phyloP scores from a whole-genome alignment of 1,140 invertebrate species.

The Maconellicoccus hirsutus region DNA sequence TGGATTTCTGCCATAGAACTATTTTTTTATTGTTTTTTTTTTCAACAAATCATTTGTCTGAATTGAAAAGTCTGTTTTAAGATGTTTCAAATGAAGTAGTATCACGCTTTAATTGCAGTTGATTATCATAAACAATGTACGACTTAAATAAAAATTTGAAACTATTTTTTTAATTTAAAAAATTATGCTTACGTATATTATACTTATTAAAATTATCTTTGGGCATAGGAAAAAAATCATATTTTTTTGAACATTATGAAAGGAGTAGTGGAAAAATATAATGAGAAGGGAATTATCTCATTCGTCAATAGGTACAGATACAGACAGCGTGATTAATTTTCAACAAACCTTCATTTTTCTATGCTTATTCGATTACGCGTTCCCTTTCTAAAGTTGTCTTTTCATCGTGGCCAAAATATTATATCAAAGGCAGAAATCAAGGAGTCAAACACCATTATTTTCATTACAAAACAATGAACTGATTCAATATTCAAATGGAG shows the following conservation, averaged over 20 bases:
- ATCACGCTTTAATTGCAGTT: too few species aligned
- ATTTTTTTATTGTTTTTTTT: background rate
- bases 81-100: too few species aligned
- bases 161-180: too few species aligned
- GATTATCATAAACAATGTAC: too few species aligned
- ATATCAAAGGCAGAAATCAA: slow-evolving; percentile 5
- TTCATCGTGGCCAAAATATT: background rate
- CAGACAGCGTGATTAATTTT: background rate
- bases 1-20: background rate
- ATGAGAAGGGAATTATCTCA: background rate
- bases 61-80: background rate
- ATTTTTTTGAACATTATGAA: background rate
- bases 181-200: too few species aligned
- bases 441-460: background rate
- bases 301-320: background rate
- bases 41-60: background rate
- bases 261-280: background rate
- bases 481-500: background rate
- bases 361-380: background rate
- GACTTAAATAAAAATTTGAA: too few species aligned
- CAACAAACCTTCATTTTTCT: background rate
- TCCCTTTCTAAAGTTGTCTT: background rate
- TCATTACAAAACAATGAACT: background rate
- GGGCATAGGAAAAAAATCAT: background rate
- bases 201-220: too few species aligned